Conservation (phyloP, 2,113 vertebrate species). For the Rhinolophus sinicus region DNA sequence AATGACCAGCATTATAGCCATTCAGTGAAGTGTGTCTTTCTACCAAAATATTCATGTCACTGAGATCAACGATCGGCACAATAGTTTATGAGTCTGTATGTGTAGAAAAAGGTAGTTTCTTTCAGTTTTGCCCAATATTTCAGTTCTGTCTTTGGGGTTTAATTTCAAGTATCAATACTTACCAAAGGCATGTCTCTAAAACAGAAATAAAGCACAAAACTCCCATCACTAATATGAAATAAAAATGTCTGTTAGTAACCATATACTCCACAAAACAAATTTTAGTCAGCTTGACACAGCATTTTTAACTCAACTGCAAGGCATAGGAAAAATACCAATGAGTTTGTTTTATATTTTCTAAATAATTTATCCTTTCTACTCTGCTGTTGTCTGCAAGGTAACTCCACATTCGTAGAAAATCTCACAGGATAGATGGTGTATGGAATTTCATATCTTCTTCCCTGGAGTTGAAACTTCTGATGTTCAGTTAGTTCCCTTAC, state of each 20-base stretch:
- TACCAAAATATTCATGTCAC: not conserved
- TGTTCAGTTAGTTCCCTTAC: not conserved
- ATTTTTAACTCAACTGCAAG: slow-evolving; percentile 6
- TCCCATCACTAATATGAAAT: not conserved
- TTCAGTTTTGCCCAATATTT: not conserved
- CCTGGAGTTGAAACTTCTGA: not conserved
- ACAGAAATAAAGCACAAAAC: not conserved
- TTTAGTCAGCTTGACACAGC: not conserved
- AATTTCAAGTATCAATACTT: slow-evolving; percentile 16
- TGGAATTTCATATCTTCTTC: slow-evolving; percentile 22
- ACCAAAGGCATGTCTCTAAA: not conserved
- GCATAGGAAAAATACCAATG: not conserved
- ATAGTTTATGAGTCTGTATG: not conserved
- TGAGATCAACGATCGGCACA: not conserved
- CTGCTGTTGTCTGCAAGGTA: not conserved
- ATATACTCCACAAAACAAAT: not conserved
- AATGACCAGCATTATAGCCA: not conserved
- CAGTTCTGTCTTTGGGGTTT: slow-evolving; percentile 2
- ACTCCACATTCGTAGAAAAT: not conserved
- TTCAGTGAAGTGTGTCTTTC: not conserved
- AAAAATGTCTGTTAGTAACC: not conserved
- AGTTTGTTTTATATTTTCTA: not conserved
- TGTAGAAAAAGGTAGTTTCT: not conserved
- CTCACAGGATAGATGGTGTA: not conserved
- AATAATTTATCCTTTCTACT: not conserved